Evolutionary conservation across 2,888 invertebrate genomes (phyloP), one percentile per base, ranked within the genome.

Genomic region (Amiota communis): DNA sequence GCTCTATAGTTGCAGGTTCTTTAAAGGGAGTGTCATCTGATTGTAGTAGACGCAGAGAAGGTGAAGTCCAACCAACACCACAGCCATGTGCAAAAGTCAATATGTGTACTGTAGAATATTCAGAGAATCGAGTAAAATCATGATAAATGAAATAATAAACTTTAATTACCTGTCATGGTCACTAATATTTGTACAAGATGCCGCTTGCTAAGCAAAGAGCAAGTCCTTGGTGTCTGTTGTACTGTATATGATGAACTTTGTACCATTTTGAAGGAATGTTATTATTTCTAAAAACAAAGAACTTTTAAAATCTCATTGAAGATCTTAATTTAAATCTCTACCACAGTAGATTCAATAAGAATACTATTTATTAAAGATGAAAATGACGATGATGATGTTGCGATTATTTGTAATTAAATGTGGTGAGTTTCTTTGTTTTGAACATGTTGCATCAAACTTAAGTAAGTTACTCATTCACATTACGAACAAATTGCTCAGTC

Each of bases 1-100:
- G 75, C 8, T 74, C 73, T 13, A 86, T 76, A 20, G 74, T 80
- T 2, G 86, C 65, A 8, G 78, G 76, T 0, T 65, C 23, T 1
- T 73, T 72, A 0, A 85, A 65, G 0, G 86, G 83, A 20, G 77
- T 79, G 6, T 76, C 20, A 0, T 75, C 77, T 4, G 86, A 86
- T 53, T 79, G 78, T 8, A 88, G 77, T 15, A 78, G 75, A 0
- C 81, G 78, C 6, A 88, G 71, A 2, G 84, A 78, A 2, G 88
- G 88, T 3, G 87, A 83, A n/a, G 86, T 63, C 88, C 88, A 88
- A 46, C 87, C 88, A 10, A 86, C 74, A 2, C 78, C 80, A 13
- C 84, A 75, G 36, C 88, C 88, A 76, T 88, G 88, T 2, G 84
- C 77, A 20, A 88, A 74, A 15, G 86, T 81, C 74, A 88, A 81